Base-by-base conservation (phyloP, 1,140 invertebrate species). In the Bombus fervidus region DNA sequence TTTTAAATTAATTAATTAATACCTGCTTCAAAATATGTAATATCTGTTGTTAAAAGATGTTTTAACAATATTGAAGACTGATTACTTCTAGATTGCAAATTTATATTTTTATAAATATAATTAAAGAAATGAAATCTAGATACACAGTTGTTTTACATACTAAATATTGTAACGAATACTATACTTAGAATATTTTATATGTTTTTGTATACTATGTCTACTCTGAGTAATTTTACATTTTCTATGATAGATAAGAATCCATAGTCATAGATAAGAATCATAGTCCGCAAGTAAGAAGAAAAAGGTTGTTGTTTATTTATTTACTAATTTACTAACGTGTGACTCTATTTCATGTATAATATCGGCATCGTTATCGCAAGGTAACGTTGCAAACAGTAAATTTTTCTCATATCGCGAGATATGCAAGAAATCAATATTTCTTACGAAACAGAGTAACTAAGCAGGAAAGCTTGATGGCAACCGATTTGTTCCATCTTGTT, bases 401-500 rank as follows among this genome's bases (percentile, higher is more conserved):
- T 72, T 43, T 72, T 76, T 34, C 15, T 59, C 15, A 76, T 22
- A 25, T 59, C 12, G 13, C 13, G 0, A 13, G 12, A 53, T 53
- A 53, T 5, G 1, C 10, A 15, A 57, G 43, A 59, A 72, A 79
- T 79, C n/a, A 71, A 59, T 79, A 53, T 37, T n/a, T 57, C 9
- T 39, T 59, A 39, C 31, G 13, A 76, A 68, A 6, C 47, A 2
- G 4, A 76, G 28, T 39, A 53, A 77, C 43, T 6, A 77, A 18
- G 34, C 28, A n/a, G 37, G 34, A 31, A 43, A 71, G n/a, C 41
- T 81, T 62, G n/a, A 47, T 79, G 39, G 83, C 83, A 84, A 84
- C 83, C 66, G 39, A 80, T 84, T 84, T 80, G 76, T 72, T 69
- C 4, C 25, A 69, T 41, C n/a, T 43, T 84, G 76, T 84, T 84